Evolutionary conservation across 2,113 vertebrate genomes (phyloP).

Genomic region (Telmatochromis brichardi): DNA sequence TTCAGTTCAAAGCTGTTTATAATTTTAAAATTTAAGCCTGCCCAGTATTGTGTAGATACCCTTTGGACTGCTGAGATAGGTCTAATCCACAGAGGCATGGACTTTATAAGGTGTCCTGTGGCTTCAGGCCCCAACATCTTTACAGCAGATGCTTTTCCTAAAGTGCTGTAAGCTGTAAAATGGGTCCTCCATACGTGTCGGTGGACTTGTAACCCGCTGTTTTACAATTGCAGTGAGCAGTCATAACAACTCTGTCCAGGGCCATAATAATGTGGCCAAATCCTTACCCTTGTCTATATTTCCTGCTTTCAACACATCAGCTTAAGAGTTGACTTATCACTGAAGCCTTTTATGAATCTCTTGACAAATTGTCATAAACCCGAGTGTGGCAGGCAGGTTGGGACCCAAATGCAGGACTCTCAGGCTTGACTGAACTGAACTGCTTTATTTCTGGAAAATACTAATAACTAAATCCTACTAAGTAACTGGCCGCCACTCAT

Average conservation of each 20-base stretch:
- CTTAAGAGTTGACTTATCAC: not conserved
- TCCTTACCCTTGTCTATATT: not conserved
- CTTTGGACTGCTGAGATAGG: not conserved
- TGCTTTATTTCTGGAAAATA: not conserved
- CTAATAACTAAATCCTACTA: not conserved
- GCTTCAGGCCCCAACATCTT: not conserved
- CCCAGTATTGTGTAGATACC: not conserved
- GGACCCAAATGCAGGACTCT: not conserved
- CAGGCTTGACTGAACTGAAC: not conserved
- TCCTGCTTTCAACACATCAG: not conserved
- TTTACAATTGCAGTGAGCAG: not conserved
- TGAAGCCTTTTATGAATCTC: not conserved
- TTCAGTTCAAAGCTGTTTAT: not conserved
- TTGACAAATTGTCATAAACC: not conserved
- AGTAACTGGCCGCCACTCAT: accelerated
- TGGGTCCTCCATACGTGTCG: not conserved
- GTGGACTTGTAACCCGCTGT: not conserved
- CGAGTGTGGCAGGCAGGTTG: not conserved
- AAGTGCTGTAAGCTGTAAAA: not conserved
- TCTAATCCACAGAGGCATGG: not conserved
- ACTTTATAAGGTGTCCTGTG: not conserved
- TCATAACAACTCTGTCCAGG: not conserved
- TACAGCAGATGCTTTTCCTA: not conserved
- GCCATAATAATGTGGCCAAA: accelerated
- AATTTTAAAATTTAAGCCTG: not conserved